phyloP scores from a whole-genome alignment of 2,113 vertebrate genomes.

The Cochlearius cochlearius region DNA sequence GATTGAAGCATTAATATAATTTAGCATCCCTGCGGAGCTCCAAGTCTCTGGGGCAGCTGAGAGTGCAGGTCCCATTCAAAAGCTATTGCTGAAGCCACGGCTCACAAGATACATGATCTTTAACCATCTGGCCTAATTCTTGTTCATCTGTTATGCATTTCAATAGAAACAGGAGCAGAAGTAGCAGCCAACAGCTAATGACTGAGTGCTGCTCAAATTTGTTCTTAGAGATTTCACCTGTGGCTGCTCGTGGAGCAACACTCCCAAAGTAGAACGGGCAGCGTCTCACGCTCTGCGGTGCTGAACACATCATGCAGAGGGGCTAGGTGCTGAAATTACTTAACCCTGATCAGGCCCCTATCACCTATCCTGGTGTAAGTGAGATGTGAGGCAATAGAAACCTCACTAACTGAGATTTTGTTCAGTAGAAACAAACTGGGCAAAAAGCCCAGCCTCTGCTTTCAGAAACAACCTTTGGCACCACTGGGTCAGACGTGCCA shows the following conservation, averaged over 20 bases:
- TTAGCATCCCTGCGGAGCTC: not conserved
- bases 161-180: not conserved
- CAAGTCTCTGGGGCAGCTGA: not conserved
- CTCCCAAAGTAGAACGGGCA: not conserved
- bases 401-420: not conserved
- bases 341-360: not conserved
- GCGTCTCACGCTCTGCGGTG: fast-evolving
- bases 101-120: not conserved
- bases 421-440: not conserved
- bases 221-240: not conserved
- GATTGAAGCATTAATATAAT: not conserved
- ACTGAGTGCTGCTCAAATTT: not conserved
- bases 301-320: not conserved
- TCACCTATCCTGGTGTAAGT: not conserved
- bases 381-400: not conserved
- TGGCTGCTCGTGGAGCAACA: not conserved
- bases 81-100: not conserved
- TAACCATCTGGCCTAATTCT: not conserved
- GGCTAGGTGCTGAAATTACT: not conserved
- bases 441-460: not conserved
- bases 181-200: not conserved
- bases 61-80: not conserved
- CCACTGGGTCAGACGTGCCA: not conserved
- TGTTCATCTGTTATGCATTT: not conserved
- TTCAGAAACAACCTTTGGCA: not conserved